phyloP scores from a whole-genome alignment of 1,140 invertebrate genomes.

The Belonocnema kinseyi region DNA sequence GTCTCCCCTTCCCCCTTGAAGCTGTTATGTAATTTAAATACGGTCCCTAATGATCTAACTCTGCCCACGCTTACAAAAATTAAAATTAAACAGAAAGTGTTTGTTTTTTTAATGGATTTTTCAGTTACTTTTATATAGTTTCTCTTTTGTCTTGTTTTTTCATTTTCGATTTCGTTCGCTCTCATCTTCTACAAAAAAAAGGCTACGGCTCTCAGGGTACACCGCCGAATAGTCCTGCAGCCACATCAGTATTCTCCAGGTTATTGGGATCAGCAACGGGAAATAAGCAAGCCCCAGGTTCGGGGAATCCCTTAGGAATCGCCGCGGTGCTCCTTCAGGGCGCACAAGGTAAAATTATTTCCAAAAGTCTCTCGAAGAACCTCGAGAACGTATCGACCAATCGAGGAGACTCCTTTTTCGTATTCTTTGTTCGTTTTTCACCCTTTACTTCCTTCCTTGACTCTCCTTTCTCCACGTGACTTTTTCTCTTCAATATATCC shows the following conservation, averaged over 20 bases:
- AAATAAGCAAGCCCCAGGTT: constrained; percentile 64
- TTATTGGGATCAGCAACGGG: constrained; percentile 62
- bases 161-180: constrained; percentile 42
- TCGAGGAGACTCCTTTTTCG: constrained; percentile 16
- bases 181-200: constrained; percentile 54
- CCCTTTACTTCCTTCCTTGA: neutral
- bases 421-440: neutral
- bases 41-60: too few relatives aligned
- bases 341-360: constrained; percentile 69
- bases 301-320: constrained; percentile 69
- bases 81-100: too few relatives aligned
- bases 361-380: constrained; percentile 21
- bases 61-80: too few relatives aligned
- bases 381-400: constrained; percentile 31
- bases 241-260: constrained; percentile 67
- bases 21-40: too few relatives aligned
- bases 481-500: neutral
- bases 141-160: constrained; percentile 47
- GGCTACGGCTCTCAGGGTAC: constrained; percentile 68
- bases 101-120: constrained; percentile 7
- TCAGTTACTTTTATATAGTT: constrained; percentile 3
- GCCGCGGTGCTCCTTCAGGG: constrained; percentile 73
- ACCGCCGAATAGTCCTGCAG: constrained; percentile 67
- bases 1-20: too few relatives aligned
- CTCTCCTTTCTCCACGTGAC: neutral